phyloP scores from a whole-genome alignment of 2,797 vertebrate genomes.

The Clamator glandarius region DNA sequence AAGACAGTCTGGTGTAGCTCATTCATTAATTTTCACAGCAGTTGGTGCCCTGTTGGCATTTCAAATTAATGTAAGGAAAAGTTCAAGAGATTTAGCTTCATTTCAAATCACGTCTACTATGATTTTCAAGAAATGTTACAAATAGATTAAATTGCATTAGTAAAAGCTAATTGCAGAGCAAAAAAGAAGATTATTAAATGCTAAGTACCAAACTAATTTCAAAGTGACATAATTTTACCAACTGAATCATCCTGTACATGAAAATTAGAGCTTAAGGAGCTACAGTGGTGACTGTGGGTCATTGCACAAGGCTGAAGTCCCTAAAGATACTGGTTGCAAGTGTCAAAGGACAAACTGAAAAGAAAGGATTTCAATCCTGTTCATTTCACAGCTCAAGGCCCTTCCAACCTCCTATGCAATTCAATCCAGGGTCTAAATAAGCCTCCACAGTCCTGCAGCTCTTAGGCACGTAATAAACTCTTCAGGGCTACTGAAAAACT shows the following conservation, averaged over 20 bases:
- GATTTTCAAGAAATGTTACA: slow-evolving; percentile 71
- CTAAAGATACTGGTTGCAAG: not conserved
- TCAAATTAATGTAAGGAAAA: slow-evolving; percentile 75
- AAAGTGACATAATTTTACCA: slow-evolving; percentile 39
- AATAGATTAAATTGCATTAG: slow-evolving; percentile 73
- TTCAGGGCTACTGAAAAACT: not conserved
- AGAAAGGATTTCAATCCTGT: not conserved
- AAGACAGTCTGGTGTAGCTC: slow-evolving; percentile 69
- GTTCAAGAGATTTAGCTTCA: slow-evolving; percentile 73
- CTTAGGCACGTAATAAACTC: not conserved
- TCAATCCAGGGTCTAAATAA: not conserved
- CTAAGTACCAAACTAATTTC: slow-evolving; percentile 57
- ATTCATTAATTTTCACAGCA: slow-evolving; percentile 83
- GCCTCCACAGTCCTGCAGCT: not conserved
- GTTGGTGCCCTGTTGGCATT: slow-evolving; percentile 77
- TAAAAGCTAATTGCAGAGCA: slow-evolving; percentile 69
- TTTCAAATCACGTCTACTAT: slow-evolving; percentile 69
- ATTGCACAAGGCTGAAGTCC: not conserved
- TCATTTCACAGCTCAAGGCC: not conserved
- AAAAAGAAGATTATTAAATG: slow-evolving; percentile 68
- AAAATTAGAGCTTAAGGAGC: not conserved
- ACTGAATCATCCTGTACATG: slow-evolving; percentile 13
- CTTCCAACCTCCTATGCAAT: not conserved
- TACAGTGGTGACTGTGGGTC: not conserved
- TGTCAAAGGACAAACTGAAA: not conserved